These are phyloP conservation scores for Panurus biarmicus DNA, from an alignment of 2,113 vertebrate species.

Conservation along the genomic window DNA sequence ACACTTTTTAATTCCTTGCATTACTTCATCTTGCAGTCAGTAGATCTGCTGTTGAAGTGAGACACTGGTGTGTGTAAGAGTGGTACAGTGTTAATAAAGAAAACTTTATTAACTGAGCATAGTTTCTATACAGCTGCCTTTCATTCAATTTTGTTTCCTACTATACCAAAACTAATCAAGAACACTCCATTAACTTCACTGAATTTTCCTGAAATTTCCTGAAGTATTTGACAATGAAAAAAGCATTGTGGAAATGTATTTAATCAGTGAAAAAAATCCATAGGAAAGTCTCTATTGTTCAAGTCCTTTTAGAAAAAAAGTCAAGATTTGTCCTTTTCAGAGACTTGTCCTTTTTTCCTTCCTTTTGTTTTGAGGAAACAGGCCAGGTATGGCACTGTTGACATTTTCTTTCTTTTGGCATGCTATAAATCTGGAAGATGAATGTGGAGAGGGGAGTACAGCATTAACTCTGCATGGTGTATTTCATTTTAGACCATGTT, in stretches of 20 bases:
- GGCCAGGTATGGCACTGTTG: background rate
- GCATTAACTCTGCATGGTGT: background rate
- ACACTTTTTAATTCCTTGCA: background rate
- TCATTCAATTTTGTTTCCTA: background rate
- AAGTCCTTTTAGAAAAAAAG: background rate
- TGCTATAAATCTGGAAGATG: background rate
- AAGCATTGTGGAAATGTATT: background rate
- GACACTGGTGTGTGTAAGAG: background rate
- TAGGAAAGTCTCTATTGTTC: background rate
- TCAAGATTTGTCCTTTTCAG: background rate
- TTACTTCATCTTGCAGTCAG: background rate
- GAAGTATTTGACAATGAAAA: background rate
- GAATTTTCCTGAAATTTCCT: background rate
- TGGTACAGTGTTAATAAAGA: background rate
- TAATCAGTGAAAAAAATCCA: background rate
- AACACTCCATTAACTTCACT: background rate
- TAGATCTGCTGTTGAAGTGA: background rate
- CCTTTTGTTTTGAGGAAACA: background rate
- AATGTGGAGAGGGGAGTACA: background rate
- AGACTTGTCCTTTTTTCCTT: background rate
- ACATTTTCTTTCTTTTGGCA: background rate
- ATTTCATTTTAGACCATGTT: background rate
- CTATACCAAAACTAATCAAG: background rate
- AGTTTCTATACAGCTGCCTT: background rate
- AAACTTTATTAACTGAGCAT: background rate